Base-by-base conservation (phyloP, 2,113 vertebrate genomes). In the Aplodontia rufa region DNA sequence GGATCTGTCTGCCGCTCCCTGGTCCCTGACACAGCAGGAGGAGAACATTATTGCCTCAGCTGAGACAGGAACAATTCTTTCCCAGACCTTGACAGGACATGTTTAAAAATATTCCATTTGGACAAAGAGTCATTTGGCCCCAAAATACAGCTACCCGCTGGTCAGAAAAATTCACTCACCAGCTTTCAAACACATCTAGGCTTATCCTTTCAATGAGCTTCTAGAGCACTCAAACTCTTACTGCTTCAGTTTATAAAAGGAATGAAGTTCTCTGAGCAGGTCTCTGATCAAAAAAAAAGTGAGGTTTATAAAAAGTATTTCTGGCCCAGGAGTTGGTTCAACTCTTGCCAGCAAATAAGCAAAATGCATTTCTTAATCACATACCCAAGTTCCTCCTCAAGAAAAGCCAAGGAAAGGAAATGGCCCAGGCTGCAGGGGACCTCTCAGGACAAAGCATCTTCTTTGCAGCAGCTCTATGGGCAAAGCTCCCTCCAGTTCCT, bases 81-180 rank as follows among this genome's bases (percentile, higher is more conserved):
- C 74, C 79, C 80, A 96, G 87, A 94, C 47, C 74, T 88, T 83
- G 51, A 79, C 60, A 95, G 81, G 85, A 92, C 76, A 93, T 76
- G 66, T 97, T 97, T 93, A 93, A 97, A 97, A 97, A 96, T 96
- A 96, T 53, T 97, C 53, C 78, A 35, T 85, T 96, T 95, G 96
- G 71, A 97, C 69, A 92, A 72, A 94, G 68, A 86, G 71, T 90
- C 74, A 91, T 78, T 95, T 94, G 85, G 87, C 80, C 95, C 91
- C 79, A 62, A 96, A 97, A 94, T 91, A 94, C 35, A 96, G 71
- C 82, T 93, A 80, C 91, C 94, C 94, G 93, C 97, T 96, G 94
- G 74, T 90, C 69, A 97, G 83, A 97, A 97, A 98, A 95, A 93
- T 81, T 68, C 66, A 86, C 87, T 96, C 84, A 92, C 47, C 71